These are phyloP conservation scores for Hetaerina americana DNA, from an alignment of 1,140 invertebrate species.

Conservation along the genomic window DNA sequence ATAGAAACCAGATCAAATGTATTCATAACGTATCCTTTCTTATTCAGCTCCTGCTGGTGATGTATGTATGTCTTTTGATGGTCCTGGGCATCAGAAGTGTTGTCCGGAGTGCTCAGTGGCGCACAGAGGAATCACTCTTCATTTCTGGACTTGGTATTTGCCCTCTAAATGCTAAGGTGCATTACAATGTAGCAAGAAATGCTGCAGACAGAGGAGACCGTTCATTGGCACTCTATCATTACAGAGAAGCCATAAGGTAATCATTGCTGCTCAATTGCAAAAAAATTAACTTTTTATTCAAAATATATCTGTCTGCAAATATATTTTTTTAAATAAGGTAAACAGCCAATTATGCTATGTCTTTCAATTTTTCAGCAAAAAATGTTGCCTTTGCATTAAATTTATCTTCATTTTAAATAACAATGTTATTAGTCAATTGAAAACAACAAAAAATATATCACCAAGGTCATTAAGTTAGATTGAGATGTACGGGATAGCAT, in stretches of 20 bases:
- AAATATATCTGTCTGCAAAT: background rate
- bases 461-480: too few relatives aligned
- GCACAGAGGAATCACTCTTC: conserved; percentile 57
- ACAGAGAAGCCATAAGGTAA: conserved; percentile 62
- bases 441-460: too few relatives aligned
- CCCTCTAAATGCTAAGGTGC: conserved; percentile 85
- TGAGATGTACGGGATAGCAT: too few relatives aligned
- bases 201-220: conserved; percentile 60
- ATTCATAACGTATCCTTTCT: background rate
- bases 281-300: conserved; percentile 9
- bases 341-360: background rate
- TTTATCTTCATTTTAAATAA: too few relatives aligned
- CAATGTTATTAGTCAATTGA: too few relatives aligned
- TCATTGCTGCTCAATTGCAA: conserved; percentile 11
- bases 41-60: background rate
- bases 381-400: too few relatives aligned
- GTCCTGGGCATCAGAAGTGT: conserved; percentile 48
- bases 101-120: conserved; percentile 66
- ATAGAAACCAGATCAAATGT: too few relatives aligned
- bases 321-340: background rate
- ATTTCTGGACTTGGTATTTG: conserved; percentile 58
- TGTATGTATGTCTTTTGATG: conserved; percentile 27
- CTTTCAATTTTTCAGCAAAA: too few relatives aligned
- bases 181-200: conserved; percentile 89
- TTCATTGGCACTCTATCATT: conserved; percentile 52